Base-by-base conservation (phyloP, 1,140 invertebrate genomes). In the Parapsyche elsis region DNA sequence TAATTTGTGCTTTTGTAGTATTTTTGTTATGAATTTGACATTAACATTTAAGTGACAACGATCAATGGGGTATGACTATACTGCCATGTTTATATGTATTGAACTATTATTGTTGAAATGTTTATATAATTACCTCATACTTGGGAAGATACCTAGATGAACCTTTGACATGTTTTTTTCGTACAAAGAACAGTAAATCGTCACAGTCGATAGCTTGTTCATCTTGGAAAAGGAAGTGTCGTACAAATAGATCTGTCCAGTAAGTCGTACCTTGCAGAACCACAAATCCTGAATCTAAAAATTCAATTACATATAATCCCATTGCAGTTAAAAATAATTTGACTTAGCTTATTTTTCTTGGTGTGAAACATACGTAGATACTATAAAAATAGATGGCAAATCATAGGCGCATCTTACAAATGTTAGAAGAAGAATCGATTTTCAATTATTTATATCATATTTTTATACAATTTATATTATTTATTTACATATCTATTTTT, bases 161-260 rank as follows among this genome's bases (percentile, higher is more conserved):
- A 49, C 93, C 94, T 87, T 96, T 96, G 45, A 95, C 93, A 86
- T 95, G 95, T 85, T 95, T 95, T 86, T 98, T 98, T 74, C 96
- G 91, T 21, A 99, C 96, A 89, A 98, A 99, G 88, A 99, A 99
- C 67, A 99, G 88, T 84, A 99, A 91, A 87, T 99, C 98, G 89
- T 99, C 97, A 84, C 95, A 94, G 86, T 97, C 95, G 80, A 96
- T 96, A 57, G 94, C 92, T 84, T 92, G 92, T 84, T 91, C 90
- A 84, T 91, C 90, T 90, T 96, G 95, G 85, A 97, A 97, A 9
- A 98, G 89, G 87, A 99, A 99, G 90, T 98, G 95, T 5, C 96
- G 91, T 59, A 98, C 95, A 88, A 99, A 99, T 75, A 99, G 90
- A 88, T 97, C 95, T 38, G 96, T 98, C 97, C 97, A 99, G 87